phyloP scores from a whole-genome alignment of 2,797 vertebrate genomes.

The Sciaenops ocellatus region DNA sequence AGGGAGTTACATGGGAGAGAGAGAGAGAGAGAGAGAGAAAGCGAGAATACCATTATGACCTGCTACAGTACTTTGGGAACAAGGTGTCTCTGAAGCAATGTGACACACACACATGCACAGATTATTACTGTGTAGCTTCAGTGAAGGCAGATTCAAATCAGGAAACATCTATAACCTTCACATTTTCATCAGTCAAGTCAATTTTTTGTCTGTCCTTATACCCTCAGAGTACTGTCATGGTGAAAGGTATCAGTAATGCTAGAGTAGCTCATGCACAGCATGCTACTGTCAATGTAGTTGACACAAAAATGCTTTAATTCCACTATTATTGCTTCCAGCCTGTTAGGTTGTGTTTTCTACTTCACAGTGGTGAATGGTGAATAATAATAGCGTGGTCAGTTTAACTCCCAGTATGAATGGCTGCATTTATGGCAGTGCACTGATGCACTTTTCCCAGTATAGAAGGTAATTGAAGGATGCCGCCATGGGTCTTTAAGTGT shows the following conservation, averaged over 20 bases:
- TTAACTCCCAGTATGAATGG: not conserved
- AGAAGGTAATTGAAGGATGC: not conserved
- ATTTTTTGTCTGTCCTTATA: no score
- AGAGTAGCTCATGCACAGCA: not conserved
- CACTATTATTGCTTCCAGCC: not conserved
- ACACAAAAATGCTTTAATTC: not conserved
- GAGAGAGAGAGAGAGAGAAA: not conserved
- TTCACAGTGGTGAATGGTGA: not conserved
- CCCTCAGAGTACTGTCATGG: not conserved
- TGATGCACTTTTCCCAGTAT: not conserved
- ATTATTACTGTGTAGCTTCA: conserved; percentile 16
- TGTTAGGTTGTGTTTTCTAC: not conserved
- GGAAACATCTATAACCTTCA: conserved; percentile 18
- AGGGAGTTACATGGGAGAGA: conserved; percentile 9
- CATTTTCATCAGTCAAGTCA: not conserved
- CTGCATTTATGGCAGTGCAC: not conserved
- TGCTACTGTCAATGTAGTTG: not conserved
- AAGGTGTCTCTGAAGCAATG: conserved; percentile 61
- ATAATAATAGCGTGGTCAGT: not conserved
- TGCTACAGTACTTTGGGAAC: conserved; percentile 59
- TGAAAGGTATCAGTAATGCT: not conserved
- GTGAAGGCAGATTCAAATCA: conserved; percentile 20
- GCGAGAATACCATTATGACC: conserved; percentile 53
- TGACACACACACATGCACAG: conserved; percentile 26
- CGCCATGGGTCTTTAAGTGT: not conserved